A percentile compares a stretch with the other conserved stretches of the same genome.
Evolutionary conservation across 2,797 vertebrate species (phyloP).

Genomic region (Cryptoblepharus egeriae): DNA sequence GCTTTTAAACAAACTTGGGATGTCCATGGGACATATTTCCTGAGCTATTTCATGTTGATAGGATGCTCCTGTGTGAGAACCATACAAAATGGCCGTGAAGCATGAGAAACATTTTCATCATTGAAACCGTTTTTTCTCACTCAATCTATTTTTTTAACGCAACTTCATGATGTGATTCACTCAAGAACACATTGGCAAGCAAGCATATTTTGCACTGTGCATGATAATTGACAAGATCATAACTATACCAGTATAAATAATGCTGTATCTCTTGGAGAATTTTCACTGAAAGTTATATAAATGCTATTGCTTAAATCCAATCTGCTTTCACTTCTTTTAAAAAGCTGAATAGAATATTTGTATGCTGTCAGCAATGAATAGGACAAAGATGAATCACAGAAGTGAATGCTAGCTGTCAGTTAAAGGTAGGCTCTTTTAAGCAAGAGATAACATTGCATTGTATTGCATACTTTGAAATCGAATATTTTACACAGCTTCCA

Average conservation of each 20-base stretch:
- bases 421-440: too few species aligned
- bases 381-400: background rate
- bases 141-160: background rate
- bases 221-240: background rate
- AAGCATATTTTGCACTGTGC: background rate
- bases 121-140: background rate
- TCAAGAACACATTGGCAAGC: background rate
- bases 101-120: background rate
- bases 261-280: background rate
- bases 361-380: background rate
- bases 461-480: background rate
- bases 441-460: rapidly evolving
- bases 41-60: too few species aligned
- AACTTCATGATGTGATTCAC: background rate
- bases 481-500: background rate
- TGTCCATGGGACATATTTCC: too few species aligned
- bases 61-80: too few species aligned
- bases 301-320: background rate
- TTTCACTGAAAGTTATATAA: background rate
- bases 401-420: background rate
- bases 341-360: background rate
- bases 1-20: too few species aligned
- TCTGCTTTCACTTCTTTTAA: too few species aligned
- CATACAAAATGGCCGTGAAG: too few species aligned
- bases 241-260: background rate